These are phyloP conservation scores for Aethina tumida DNA, from an alignment of 1,140 invertebrate genomes.

Conservation along the genomic window DNA sequence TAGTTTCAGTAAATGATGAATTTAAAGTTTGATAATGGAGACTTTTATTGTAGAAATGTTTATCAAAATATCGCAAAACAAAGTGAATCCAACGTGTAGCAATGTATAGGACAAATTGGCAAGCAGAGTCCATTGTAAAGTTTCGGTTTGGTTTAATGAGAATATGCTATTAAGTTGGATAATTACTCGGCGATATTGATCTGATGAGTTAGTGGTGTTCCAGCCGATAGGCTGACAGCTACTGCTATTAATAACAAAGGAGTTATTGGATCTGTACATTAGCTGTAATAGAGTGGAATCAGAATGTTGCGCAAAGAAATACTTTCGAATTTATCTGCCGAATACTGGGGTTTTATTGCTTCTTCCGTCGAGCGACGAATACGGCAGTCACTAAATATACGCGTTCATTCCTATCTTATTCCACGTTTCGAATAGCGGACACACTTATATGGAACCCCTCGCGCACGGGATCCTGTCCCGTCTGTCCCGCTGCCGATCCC, in stretches of 20 bases:
- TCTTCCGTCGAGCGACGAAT: no score
- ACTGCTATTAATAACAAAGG: conserved; percentile 31
- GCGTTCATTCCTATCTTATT: no score
- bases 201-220: conserved; percentile 27
- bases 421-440: no score
- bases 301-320: conserved; percentile 26
- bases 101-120: conserved; percentile 28
- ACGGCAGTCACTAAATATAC: no score
- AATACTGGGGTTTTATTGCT: conserved; percentile 29
- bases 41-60: no score
- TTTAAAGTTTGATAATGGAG: no score
- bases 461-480: no score
- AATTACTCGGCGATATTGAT: conserved; percentile 30
- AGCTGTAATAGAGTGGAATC: conserved; percentile 28
- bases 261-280: conserved; percentile 31
- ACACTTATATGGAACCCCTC: no score
- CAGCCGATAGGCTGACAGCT: conserved; percentile 26
- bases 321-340: conserved; percentile 30
- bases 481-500: no score
- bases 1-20: no score
- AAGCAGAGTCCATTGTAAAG: conserved; percentile 23
- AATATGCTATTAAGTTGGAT: conserved; percentile 30
- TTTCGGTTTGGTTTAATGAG: conserved; percentile 29
- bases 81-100: no score
- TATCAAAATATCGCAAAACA: no score